phyloP scores from a whole-genome alignment of 2,113 vertebrate species.

The Climacteris rufus region DNA sequence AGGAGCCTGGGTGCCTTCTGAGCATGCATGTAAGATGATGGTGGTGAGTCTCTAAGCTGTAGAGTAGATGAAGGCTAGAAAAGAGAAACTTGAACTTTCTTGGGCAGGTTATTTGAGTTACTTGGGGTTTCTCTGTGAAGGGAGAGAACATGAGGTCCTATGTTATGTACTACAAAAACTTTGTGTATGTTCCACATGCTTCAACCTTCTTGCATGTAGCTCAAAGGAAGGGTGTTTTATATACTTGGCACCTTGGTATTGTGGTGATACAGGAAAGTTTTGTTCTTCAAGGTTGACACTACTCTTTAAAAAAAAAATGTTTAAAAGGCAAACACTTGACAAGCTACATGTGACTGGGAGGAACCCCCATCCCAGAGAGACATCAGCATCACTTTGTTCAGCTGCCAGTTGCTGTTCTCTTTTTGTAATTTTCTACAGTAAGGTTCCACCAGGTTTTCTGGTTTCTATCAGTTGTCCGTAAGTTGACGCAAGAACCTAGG shows the following conservation, averaged over 20 bases:
- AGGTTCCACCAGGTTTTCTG: background rate
- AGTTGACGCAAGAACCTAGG: background rate
- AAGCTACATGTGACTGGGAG: background rate
- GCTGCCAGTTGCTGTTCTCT: background rate
- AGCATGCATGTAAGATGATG: background rate
- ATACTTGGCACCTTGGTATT: background rate
- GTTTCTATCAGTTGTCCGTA: background rate
- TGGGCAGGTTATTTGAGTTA: background rate
- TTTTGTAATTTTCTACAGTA: background rate
- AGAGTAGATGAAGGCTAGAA: background rate
- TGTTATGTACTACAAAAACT: background rate
- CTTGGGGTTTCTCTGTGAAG: background rate
- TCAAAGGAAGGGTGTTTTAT: background rate
- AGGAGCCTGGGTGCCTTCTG: background rate
- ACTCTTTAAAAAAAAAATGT: background rate
- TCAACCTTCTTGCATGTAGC: background rate
- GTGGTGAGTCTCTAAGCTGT: background rate
- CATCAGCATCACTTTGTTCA: background rate
- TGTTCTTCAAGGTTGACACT: background rate
- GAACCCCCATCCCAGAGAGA: background rate
- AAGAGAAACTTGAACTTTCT: background rate
- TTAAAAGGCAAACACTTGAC: background rate
- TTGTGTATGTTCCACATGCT: background rate
- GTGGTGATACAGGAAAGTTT: background rate
- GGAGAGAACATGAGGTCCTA: fast-evolving